Percentiles rank a stretch among this genome's conserved stretches.
Evolutionary conservation across 2,888 invertebrate species (phyloP).

Genomic region (Eutolmus rufibarbis): DNA sequence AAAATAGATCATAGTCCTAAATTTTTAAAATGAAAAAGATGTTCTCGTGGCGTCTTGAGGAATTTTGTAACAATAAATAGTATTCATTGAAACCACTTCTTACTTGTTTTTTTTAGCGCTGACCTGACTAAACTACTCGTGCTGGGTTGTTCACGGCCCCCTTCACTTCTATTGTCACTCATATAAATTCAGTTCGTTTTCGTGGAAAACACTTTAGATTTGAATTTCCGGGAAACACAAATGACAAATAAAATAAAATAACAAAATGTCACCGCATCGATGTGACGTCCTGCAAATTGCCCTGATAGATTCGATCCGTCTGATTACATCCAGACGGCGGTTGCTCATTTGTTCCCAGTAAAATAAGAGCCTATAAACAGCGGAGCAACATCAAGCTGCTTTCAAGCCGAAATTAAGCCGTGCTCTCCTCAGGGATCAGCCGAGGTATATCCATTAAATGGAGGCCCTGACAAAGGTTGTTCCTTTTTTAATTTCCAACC

Average conservation of each 20-base stretch:
- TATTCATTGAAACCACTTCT: background rate
- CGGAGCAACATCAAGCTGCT: background rate
- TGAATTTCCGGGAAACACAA: background rate
- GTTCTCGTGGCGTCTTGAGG: background rate
- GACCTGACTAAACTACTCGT: background rate
- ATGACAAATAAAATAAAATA: background rate
- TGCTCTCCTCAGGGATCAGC: background rate
- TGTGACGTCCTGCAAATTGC: background rate
- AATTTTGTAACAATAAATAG: background rate
- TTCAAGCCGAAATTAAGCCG: background rate
- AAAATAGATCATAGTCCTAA: background rate
- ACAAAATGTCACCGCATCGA: background rate
- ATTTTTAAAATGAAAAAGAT: background rate
- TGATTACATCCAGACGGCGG: background rate
- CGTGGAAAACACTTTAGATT: background rate
- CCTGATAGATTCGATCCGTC: background rate
- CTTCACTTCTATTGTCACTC: background rate
- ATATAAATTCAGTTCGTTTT: background rate
- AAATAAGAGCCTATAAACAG: background rate
- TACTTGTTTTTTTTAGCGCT: background rate
- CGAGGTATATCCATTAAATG: background rate
- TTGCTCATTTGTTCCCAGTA: background rate
- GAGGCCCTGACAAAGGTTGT: background rate
- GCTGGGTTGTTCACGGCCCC: background rate
- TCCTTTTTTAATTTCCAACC: slow-evolving; percentile 1